These are phyloP conservation scores for Damaliscus lunatus DNA, from an alignment of 2,113 vertebrate species.

Conservation along the genomic window DNA sequence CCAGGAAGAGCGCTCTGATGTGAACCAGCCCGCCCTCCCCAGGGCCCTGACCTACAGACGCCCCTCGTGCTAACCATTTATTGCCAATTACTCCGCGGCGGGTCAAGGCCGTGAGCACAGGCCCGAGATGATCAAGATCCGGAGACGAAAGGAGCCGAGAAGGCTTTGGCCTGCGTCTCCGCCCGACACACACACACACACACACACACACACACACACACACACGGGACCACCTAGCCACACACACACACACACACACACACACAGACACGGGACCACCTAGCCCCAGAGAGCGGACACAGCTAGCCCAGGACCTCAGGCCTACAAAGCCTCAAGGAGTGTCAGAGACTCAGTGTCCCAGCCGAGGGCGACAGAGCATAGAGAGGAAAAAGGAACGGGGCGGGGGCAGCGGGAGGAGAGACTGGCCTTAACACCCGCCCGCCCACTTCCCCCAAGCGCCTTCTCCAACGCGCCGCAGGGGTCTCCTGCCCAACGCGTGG, in stretches of 20 bases:
- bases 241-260: not conserved
- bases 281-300: not conserved
- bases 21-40: not conserved
- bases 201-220: not conserved
- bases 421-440: not conserved
- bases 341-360: fast-evolving
- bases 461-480: not conserved
- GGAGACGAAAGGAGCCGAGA: not conserved
- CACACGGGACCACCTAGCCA: not conserved
- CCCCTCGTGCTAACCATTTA: not conserved
- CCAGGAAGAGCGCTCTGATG: not conserved
- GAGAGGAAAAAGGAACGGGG: fast-evolving
- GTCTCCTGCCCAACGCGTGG: fast-evolving
- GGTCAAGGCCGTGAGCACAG: not conserved
- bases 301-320: not conserved
- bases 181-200: not conserved
- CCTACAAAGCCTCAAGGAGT: fast-evolving
- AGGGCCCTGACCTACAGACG: not conserved
- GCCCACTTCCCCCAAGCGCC: not conserved
- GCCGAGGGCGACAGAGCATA: fast-evolving
- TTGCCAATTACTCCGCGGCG: fast-evolving
- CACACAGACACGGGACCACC: not conserved
- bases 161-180: fast-evolving
- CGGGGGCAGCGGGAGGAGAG: not conserved
- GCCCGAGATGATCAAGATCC: not conserved